A percentile compares a stretch with the other conserved stretches of the same genome.
Conservation (phyloP, 2,113 vertebrate genomes). For the Peucedramus taeniatus region DNA sequence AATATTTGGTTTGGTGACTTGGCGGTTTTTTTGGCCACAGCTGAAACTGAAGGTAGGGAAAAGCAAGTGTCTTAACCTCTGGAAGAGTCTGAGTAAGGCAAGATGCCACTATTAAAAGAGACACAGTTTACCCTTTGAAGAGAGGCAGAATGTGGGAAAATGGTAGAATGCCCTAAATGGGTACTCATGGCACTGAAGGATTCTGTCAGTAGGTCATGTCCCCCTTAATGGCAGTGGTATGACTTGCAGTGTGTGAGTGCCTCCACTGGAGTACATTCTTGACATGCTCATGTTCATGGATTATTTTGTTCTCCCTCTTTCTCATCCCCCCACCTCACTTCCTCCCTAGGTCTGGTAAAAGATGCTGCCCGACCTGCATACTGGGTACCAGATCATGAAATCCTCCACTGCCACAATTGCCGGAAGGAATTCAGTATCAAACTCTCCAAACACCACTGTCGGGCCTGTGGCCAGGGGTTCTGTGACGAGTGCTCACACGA, state of each 20-base stretch:
- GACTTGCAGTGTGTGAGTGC: not conserved
- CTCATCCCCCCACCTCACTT: not conserved
- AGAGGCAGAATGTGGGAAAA: not conserved
- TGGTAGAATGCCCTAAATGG: not conserved
- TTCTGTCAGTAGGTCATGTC: not conserved
- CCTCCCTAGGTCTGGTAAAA: constrained; percentile 86
- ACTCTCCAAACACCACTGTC: constrained; percentile 96
- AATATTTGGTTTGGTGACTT: not conserved
- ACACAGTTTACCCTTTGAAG: not conserved
- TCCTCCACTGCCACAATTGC: constrained; percentile 88
- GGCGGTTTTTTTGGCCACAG: not conserved
- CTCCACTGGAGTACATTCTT: not conserved
- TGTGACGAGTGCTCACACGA: constrained; percentile 91
- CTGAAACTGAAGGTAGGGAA: not conserved
- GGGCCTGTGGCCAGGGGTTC: constrained; percentile 96
- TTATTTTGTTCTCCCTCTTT: constrained; percentile 14
- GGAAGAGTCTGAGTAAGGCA: not conserved
- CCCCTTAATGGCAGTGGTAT: not conserved
- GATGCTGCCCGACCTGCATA: constrained; percentile 93
- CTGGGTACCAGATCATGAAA: constrained; percentile 98
- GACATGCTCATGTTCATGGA: not conserved
- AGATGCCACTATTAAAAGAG: not conserved
- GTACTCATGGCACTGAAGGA: not conserved
- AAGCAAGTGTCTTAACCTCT: not conserved
- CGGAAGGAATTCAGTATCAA: constrained; percentile 90